Base-by-base conservation (phyloP, 2,113 vertebrate genomes). In the Lagenorhynchus albirostris region DNA sequence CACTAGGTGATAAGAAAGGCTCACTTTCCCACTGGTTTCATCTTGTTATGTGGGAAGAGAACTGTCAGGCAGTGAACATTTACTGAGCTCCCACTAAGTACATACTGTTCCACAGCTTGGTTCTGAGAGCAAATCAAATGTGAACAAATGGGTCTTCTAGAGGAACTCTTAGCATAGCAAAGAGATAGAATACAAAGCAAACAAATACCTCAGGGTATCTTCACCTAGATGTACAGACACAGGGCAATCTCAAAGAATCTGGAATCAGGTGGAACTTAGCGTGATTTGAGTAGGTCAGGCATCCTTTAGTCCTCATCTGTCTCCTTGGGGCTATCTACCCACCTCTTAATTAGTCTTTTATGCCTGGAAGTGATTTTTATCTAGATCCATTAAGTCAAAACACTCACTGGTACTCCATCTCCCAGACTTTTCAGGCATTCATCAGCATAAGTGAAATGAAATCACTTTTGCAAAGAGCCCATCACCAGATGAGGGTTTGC, bases 361-460 rank as follows among this genome's bases (percentile, higher is more conserved):
- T n/a, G 38, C 88, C 77, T 62, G 25, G 38, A 91, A 63, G 80
- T 62, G 33, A 94, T 85, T 85, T 85, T 91, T 86, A 92, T 88
- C 38, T 71, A 7, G 36, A 67, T 36, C n/a, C 29, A 8, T 92
- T 71, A 58, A 88, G 23, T 77, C 55, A 77, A 84, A 94, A 87
- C 21, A 76, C 44, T 90, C 44, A 76, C 3, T 74, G 38, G 44
- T 23, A 71, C 38, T 71, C 71, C 55, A 26, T 71, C 71, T 79
- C 38, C 21, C 36, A 65, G 86, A 41, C 47, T 25, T 76, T 71
- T n/a, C 29, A 93, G 70, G 20, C 26, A 73, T 68, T 89, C 60
- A 26, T 36, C 85, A 55, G 44, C 47, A 23, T 77, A 73, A 92
- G 26, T 92, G 79, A 89, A 50, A 87, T 92, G 23, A 62, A 93